Base-by-base conservation (phyloP, 2,113 vertebrate genomes). In the Uria lomvia region DNA sequence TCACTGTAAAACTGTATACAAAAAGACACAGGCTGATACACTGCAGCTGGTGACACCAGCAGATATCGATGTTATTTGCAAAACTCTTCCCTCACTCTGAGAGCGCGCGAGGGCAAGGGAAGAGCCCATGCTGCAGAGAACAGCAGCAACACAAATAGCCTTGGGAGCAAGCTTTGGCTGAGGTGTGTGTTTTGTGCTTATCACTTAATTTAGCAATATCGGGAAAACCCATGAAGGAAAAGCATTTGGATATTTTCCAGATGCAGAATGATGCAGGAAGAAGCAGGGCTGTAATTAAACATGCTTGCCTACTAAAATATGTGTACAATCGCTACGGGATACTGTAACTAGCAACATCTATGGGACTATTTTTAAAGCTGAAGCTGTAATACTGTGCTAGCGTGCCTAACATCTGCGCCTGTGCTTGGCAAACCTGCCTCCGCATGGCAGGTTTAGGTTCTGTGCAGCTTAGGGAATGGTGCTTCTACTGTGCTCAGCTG, bases 261-360 rank as follows among this genome's bases (percentile, higher is more conserved):
- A 36, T 43, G 45, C 8, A 7, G 72, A 67, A 38, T n/a, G 60
- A 43, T 85, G 62, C 45, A 21, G 81, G 68, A 68, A 60, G 68
- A 77, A 80, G 63, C 42, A 38, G 52, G 60, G 27, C 53, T 92
- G 73, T 72, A 81, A 62, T 77, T 95, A 93, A 13, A 14, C 15
- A 8, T 30, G 65, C 58, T 68, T 63, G 42, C 49, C 80, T 71
- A 23, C 72, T 86, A 83, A 94, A 91, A 45, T 87, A 52, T 73
- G 60, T 82, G 71, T 92, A 66, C 55, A 49, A 52, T 95, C 10
- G 2, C 86, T 86, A 70, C 1, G 42, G 86, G 88, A 85, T 92
- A 90, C 79, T 73, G 70, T 94, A 93, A 85, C 94, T 47, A 95
- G 53, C 83, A 93, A 86, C 68, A 53, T 52, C 55, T 53, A 38